phyloP scores from a whole-genome alignment of 2,888 invertebrate genomes.

The Hemicrepidius hirtus region DNA sequence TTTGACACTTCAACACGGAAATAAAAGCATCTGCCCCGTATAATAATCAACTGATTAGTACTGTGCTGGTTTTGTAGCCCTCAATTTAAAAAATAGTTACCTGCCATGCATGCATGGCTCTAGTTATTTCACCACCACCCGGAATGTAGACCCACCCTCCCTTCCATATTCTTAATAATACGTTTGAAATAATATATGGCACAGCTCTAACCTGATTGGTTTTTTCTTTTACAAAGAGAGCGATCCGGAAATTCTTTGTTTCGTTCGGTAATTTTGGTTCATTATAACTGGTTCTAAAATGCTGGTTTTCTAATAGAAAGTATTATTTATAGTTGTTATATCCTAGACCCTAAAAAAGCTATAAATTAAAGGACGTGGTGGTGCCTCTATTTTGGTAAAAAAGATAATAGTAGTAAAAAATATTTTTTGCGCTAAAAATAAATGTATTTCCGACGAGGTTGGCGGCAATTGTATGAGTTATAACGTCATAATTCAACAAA shows the following conservation, averaged over 20 bases:
- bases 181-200: constrained; percentile 50
- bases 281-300: constrained; percentile 37
- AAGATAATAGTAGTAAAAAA: constrained; percentile 51
- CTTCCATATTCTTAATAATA: constrained; percentile 53
- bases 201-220: constrained; percentile 52
- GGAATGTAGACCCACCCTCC: constrained; percentile 46
- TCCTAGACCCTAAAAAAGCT: constrained; percentile 36
- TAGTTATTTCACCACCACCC: constrained; percentile 45
- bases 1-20: constrained; percentile 34
- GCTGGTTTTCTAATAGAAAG: constrained; percentile 35
- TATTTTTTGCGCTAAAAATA: constrained; percentile 63
- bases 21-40: constrained; percentile 43
- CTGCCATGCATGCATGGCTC: constrained; percentile 47
- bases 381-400: constrained; percentile 48
- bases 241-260: constrained; percentile 48
- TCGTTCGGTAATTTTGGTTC: constrained; percentile 41
- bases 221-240: constrained; percentile 43
- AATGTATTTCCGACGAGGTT: constrained; percentile 69
- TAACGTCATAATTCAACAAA: constrained; percentile 70
- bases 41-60: constrained; percentile 35
- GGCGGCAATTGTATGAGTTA: constrained; percentile 70
- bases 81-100: constrained; percentile 43
- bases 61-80: constrained; percentile 38
- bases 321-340: constrained; percentile 44
- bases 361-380: constrained; percentile 47